These are phyloP conservation scores for Oryzias curvinotus DNA, from an alignment of 2,113 vertebrate species.

Conservation along the genomic window DNA sequence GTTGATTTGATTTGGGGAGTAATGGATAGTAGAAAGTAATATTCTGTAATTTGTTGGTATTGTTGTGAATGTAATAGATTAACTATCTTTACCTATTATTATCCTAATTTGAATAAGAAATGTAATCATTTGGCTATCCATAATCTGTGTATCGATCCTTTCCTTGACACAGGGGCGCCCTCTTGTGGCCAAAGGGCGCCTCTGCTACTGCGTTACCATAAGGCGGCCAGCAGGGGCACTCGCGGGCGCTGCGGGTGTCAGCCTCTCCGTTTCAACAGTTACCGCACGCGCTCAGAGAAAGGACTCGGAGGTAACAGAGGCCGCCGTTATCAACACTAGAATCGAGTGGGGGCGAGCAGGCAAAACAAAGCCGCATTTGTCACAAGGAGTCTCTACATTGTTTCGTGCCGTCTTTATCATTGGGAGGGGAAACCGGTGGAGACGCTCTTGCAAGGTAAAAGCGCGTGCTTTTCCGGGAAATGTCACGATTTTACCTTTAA, in stretches of 20 bases:
- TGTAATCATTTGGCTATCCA: no score
- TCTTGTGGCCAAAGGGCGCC: constrained; percentile 5
- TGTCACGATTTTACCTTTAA: no score
- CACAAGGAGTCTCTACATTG: constrained; percentile 30
- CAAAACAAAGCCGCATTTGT: constrained; percentile 49
- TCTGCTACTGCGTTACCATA: constrained; percentile 20
- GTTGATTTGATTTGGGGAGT: no score
- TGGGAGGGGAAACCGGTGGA: constrained; percentile 19
- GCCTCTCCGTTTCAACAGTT: constrained; percentile 16
- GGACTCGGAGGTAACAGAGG: constrained; percentile 52
- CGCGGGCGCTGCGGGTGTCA: constrained; percentile 23
- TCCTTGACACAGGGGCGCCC: constrained; percentile 18
- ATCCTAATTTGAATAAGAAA: no score
- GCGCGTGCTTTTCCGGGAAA: no score
- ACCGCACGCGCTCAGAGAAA: constrained; percentile 45
- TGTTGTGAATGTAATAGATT: no score
- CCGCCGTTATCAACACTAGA: constrained; percentile 39
- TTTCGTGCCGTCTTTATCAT: constrained; percentile 24
- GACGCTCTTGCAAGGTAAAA: constrained; percentile 56
- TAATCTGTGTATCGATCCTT: background rate
- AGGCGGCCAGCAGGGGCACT: constrained; percentile 36
- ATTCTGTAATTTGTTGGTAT: no score
- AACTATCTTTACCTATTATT: no score
- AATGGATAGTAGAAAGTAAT: no score
- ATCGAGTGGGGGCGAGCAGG: constrained; percentile 50